Evolutionary conservation across 2,113 vertebrate genomes (phyloP), one percentile per base, ranked within the genome.

Genomic region (Scartelaos histophorus): DNA sequence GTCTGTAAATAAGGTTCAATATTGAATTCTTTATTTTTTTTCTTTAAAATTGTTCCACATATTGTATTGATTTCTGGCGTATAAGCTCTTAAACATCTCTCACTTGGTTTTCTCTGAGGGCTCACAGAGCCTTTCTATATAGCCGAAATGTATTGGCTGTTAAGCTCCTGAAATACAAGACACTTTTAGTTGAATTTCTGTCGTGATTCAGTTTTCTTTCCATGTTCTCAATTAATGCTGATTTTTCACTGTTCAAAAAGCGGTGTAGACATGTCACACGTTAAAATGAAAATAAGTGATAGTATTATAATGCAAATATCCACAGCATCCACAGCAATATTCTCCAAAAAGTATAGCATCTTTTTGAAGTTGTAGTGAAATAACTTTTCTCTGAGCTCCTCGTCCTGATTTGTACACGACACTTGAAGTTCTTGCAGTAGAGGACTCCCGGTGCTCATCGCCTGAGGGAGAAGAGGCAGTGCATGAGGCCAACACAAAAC

Each of bases 381-480:
- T 34, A 10, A 13, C 57, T 29, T 11, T 16, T 61, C 58, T 17
- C 25, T 0, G 13, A 34, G 58, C 25, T 61, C 58, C 58, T 34
- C 16, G 58, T 34, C 25, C 34, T 61, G 58, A 61, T 61, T 61
- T 61, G 22, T 29, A 17, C 57, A 15, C 13, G 46, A 62, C 17
- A 56, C 25, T 68, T 71, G 24, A 67, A 38, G 25, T 38, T 13
- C n/a, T 54, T 68, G 47, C 29, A 16, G 21, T 19, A 17, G 66
- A 6, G 24, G 70, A 7, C 21, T 7, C 15, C 24, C 19, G 46
- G 15, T 67, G 46, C 56, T 60, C 58, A 16, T 61, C 46, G 25
- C 57, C 66, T 25, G 47, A 24, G 13, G 65, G 21, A 47, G 45
- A 66, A 66, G 58, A 61, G 65, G n/a, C 65, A 66, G 65, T 45